Base-by-base conservation (phyloP, 2,113 vertebrate species). In the Syrmaticus mikado region DNA sequence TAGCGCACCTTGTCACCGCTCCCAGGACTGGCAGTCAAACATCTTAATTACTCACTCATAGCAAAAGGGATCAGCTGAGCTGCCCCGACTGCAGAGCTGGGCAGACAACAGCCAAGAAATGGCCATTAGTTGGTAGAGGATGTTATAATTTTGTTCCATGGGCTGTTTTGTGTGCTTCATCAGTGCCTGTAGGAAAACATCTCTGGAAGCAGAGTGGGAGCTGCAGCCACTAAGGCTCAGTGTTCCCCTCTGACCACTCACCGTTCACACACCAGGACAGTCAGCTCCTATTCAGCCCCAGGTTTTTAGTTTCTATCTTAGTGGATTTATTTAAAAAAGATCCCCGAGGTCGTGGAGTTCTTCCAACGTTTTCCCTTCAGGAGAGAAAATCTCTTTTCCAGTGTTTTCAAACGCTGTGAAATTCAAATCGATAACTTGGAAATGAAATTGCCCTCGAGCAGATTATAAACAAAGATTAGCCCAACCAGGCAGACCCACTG, bases 11-110 rank as follows among this genome's bases (percentile, higher is more conserved):
- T 11, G 86, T 78, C 83, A 43, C 46, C 10, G 10, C 46, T 89
- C 73, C 85, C 83, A 83, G 70, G 55, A 10, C 89, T 11, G 40
- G 20, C 72, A 67, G 82, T 67, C 94, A 32, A 38, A 74, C 86
- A 94, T 82, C 68, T 24, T 40, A 38, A 43, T 83, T 52, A 30
- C 36, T 6, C 30, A 32, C 53, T 74, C 79, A 77, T 45, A 25
- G 19, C 1, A 32, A 57, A 84, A 87, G 8, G 34, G 12, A 16
- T 82, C n/a, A 48, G 85, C 85, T 48, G 43, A 89, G 90, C 86
- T 79, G 30, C 58, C 41, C 20, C 2, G 46, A 38, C 60, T 66
- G 82, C 64, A 22, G 55, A 12, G 27, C 52, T 10, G 15, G 52
- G 52, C 27, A 53, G 52, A 53, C 15, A 30, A 53, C 8, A 27